A percentile compares a stretch with the other conserved stretches of the same genome.
phyloP scores from a whole-genome alignment of 1,140 invertebrate species.

The Cotesia vestalis region DNA sequence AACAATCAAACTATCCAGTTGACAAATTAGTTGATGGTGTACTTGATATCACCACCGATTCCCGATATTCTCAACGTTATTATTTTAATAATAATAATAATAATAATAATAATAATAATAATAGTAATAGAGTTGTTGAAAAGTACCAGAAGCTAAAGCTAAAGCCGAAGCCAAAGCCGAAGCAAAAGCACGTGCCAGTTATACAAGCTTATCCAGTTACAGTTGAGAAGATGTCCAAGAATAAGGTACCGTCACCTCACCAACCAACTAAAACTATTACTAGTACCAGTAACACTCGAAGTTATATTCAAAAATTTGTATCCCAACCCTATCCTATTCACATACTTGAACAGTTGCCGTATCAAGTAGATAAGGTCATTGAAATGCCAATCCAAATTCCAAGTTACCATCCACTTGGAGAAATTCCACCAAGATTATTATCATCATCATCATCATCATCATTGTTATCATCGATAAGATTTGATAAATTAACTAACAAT shows the following conservation, averaged over 20 bases:
- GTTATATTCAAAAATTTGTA: slow-evolving; percentile 46
- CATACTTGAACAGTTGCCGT: slow-evolving; percentile 58
- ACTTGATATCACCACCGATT: background rate
- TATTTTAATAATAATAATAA: background rate
- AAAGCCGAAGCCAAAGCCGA: background rate
- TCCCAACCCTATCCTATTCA: slow-evolving; percentile 57
- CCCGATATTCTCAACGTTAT: slow-evolving; percentile 2
- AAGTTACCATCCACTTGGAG: slow-evolving; percentile 47
- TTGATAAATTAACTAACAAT: too few species aligned
- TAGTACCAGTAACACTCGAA: too few species aligned
- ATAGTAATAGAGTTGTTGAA: background rate
- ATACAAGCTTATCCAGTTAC: slow-evolving; percentile 38
- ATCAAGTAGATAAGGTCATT: slow-evolving; percentile 67
- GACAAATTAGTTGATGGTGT: slow-evolving; percentile 22
- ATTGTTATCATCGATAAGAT: background rate
- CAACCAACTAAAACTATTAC: too few species aligned
- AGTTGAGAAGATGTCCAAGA: slow-evolving; percentile 63
- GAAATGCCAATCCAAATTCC: slow-evolving; percentile 60
- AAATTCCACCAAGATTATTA: slow-evolving; percentile 48
- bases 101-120: too few species aligned
- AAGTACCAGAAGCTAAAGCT: background rate
- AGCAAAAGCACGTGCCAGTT: slow-evolving; percentile 31
- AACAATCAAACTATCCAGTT: slow-evolving; percentile 13
- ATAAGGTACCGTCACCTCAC: slow-evolving; percentile 45
- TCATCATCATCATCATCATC: slow-evolving; percentile 22